Evolutionary conservation across 2,113 vertebrate genomes (phyloP).

Genomic region (Colius striatus): DNA sequence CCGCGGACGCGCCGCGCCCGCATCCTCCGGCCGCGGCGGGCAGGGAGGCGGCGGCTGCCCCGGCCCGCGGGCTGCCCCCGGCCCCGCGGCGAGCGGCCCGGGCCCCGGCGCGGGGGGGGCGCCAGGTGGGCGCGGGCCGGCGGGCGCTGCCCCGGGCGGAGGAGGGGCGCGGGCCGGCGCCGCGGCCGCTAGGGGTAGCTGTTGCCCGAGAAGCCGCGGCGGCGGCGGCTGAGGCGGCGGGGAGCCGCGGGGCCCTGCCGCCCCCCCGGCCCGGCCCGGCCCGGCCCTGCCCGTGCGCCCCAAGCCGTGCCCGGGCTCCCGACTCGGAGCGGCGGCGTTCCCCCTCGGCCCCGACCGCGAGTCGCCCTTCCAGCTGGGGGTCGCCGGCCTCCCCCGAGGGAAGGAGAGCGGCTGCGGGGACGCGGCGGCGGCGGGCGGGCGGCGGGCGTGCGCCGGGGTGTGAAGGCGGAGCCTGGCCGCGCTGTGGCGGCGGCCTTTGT

Average conservation of each 20-base stretch:
- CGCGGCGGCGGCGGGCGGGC: background rate
- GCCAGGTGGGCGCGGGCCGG: background rate
- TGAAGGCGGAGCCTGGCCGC: background rate
- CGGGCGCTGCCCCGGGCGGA: background rate
- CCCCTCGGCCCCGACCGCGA: background rate
- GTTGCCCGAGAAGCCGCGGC: slow-evolving; percentile 65
- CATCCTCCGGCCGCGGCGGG: background rate
- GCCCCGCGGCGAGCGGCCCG: background rate
- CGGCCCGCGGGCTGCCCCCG: background rate
- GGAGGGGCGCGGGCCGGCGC: slow-evolving; percentile 11
- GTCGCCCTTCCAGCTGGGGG: too few relatives aligned
- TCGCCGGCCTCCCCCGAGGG: background rate
- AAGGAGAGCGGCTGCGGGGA: background rate
- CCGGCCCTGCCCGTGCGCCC: too few relatives aligned
- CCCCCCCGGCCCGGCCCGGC: background rate
- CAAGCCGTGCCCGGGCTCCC: too few relatives aligned
- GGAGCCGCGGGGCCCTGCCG: background rate
- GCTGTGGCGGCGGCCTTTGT: background rate
- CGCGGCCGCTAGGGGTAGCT: slow-evolving; percentile 76
- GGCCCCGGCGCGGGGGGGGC: background rate
- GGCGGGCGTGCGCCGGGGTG: background rate
- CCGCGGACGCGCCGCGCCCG: background rate
- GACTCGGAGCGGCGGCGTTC: too few relatives aligned
- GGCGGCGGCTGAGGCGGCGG: background rate
- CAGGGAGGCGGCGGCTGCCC: background rate